Evolutionary conservation across 2,797 vertebrate genomes (phyloP).

Genomic region (Sardinella longiceps): DNA sequence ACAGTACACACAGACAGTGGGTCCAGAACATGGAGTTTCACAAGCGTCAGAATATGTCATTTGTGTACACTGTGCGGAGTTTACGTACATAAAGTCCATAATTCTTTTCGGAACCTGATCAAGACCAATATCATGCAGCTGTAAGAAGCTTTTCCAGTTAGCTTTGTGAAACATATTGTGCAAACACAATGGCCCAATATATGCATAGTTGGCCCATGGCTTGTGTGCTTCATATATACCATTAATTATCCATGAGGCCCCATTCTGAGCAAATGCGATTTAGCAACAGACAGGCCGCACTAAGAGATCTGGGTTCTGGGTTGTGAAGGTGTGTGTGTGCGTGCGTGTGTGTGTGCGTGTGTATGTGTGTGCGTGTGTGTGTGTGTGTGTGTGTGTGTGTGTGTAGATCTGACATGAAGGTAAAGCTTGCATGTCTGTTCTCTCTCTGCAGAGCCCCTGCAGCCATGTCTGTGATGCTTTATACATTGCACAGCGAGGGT

Average conservation of each 20-base stretch:
- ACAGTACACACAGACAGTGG: not conserved
- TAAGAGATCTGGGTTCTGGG: not conserved
- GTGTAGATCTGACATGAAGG: constrained; percentile 27
- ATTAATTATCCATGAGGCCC: not conserved
- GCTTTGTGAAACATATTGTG: not conserved
- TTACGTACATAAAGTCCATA: not conserved
- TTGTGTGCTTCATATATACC: not conserved
- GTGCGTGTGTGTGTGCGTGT: not conserved
- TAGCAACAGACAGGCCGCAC: not conserved
- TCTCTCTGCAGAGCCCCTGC: constrained; percentile 11
- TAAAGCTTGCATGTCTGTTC: constrained; percentile 36
- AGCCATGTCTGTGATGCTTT: constrained; percentile 51
- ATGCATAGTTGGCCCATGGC: constrained; percentile 13
- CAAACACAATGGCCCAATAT: constrained; percentile 20
- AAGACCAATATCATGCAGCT: not conserved
- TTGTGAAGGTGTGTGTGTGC: not conserved
- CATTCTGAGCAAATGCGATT: constrained; percentile 2
- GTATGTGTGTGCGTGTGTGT: constrained; percentile 1
- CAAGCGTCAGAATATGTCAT: not conserved
- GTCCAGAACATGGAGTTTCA: not conserved
- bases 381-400: constrained; percentile 15
- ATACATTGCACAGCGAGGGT: constrained; percentile 48
- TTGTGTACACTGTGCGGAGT: not conserved
- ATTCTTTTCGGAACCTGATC: not conserved
- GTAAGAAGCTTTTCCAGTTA: not conserved